Evolutionary conservation across 1,140 invertebrate genomes (phyloP).

Genomic region (Drosophila pandora): DNA sequence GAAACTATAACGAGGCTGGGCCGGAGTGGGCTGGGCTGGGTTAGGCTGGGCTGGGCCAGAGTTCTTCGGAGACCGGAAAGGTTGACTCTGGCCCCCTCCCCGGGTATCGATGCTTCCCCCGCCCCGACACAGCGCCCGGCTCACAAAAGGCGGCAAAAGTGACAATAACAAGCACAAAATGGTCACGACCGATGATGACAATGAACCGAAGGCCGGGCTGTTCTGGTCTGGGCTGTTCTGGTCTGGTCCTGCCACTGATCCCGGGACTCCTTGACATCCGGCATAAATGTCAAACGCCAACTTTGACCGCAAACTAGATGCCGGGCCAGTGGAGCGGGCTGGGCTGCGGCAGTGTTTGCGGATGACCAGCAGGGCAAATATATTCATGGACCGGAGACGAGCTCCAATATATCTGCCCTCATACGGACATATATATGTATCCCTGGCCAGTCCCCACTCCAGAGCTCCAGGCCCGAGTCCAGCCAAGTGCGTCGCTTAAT

Average conservation of each 20-base stretch:
- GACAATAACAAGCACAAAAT: slow-evolving; percentile 71
- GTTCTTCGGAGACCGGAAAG: neutral
- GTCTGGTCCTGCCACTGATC: slow-evolving; percentile 13
- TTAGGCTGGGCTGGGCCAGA: slow-evolving; percentile 14
- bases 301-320: slow-evolving; percentile 74
- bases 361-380: slow-evolving; percentile 56
- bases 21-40: slow-evolving; percentile 9
- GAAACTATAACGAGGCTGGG: slow-evolving; percentile 60
- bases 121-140: slow-evolving; percentile 17
- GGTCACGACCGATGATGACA: slow-evolving; percentile 62
- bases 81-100: slow-evolving; percentile 7
- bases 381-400: slow-evolving; percentile 49
- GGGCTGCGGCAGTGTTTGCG: neutral
- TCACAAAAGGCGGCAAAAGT: slow-evolving; percentile 38
- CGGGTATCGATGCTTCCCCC: slow-evolving; percentile 53
- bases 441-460: no score
- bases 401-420: neutral
- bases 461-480: slow-evolving; percentile 34
- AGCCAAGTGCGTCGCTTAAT: slow-evolving; percentile 80
- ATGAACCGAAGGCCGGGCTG: slow-evolving; percentile 28
- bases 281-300: slow-evolving; percentile 82
- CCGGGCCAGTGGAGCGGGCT: slow-evolving; percentile 60
- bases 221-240: neutral
- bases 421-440: no score
- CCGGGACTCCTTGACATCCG: slow-evolving; percentile 65